Percentiles rank a stretch among this genome's conserved stretches.
These are phyloP conservation scores for Pseudochaenichthys georgianus DNA, from an alignment of 2,797 vertebrate species.

Conservation along the genomic window DNA sequence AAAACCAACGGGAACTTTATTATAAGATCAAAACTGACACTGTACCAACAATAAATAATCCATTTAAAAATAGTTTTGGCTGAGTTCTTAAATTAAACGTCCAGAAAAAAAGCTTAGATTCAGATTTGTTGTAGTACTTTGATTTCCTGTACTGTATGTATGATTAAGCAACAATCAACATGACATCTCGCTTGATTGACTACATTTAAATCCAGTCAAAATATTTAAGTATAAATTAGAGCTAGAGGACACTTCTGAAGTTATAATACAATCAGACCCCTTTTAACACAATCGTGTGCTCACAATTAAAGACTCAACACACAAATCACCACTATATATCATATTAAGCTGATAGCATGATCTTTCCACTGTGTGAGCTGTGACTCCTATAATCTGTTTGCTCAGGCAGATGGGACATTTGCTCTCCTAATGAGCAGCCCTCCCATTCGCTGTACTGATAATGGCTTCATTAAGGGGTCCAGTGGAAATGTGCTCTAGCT, in stretches of 20 bases:
- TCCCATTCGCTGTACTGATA: conserved; percentile 32
- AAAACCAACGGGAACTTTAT: conserved; percentile 6
- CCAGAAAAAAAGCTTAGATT: not conserved
- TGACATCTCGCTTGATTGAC: not conserved
- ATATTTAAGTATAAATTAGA: not conserved
- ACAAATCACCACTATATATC: conserved; percentile 1
- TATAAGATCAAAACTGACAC: not conserved
- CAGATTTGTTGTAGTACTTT: not conserved
- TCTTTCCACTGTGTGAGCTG: conserved; percentile 3
- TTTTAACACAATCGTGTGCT: not conserved
- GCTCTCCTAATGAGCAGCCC: conserved; percentile 55
- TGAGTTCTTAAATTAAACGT: not conserved
- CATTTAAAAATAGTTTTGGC: not conserved
- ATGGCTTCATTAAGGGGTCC: conserved; percentile 31
- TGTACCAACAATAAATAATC: not conserved
- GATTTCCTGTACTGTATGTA: not conserved
- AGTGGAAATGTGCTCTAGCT: conserved; percentile 40
- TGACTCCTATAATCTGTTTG: conserved; percentile 27
- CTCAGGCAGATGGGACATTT: conserved; percentile 43
- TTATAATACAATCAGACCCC: not conserved
- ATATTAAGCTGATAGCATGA: conserved; percentile 5
- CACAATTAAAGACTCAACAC: conserved; percentile 14
- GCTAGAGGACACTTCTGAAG: not conserved
- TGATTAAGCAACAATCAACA: not conserved
- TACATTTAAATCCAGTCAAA: not conserved